Percentiles rank a stretch among this genome's conserved stretches.
Conservation (phyloP, 92 coral and sea anemone genomes). For the Paramuricea clavata region DNA sequence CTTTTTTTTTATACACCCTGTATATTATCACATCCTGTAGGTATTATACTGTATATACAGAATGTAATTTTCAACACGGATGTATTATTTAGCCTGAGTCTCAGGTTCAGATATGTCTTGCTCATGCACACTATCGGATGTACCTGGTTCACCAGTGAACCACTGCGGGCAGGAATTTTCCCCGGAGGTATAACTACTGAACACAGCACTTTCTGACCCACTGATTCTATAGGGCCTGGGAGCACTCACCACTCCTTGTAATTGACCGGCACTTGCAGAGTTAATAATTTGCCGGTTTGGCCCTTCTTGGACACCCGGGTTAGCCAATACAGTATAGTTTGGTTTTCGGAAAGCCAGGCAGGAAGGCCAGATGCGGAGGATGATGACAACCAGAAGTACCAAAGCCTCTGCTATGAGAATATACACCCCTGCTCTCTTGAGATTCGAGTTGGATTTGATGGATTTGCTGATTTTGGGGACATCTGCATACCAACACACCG, state of each 20-base stretch:
- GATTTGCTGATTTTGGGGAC: conserved; percentile 17
- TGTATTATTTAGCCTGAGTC: too few species aligned
- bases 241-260: neutral
- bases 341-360: neutral
- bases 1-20: too few species aligned
- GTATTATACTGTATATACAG: too few species aligned
- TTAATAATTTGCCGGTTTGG: neutral
- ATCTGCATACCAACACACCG: conserved; percentile 70
- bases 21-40: too few species aligned
- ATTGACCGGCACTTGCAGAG: neutral
- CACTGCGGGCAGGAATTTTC: too few species aligned
- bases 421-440: too few species aligned
- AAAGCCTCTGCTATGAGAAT: conserved; percentile 15
- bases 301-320: neutral
- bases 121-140: too few species aligned
- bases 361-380: conserved; percentile 22
- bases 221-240: neutral
- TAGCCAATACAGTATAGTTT: neutral
- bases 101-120: too few species aligned
- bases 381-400: neutral
- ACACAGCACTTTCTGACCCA: neutral
- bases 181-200: neutral
- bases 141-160: too few species aligned
- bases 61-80: too few species aligned
- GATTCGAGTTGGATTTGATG: too few species aligned